A percentile compares a stretch with the other conserved stretches of the same genome.
phyloP scores from a whole-genome alignment of 2,797 vertebrate species.

The Coendou prehensilis region DNA sequence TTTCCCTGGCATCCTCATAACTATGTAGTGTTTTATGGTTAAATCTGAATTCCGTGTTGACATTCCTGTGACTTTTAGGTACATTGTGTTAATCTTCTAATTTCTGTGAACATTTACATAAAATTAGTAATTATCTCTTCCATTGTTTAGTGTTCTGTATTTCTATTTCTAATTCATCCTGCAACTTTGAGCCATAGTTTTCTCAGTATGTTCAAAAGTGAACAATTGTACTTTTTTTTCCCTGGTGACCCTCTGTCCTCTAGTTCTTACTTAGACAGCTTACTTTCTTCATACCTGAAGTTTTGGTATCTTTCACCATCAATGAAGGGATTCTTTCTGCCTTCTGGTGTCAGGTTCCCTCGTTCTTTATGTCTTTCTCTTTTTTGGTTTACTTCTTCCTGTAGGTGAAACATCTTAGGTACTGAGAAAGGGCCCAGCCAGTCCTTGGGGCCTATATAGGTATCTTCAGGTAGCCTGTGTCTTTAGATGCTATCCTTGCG shows the following conservation, averaged over 20 bases:
- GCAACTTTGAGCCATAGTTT: slow-evolving; percentile 9
- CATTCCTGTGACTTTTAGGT: background rate
- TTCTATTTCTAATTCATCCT: background rate
- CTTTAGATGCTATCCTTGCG: background rate
- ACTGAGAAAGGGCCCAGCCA: background rate
- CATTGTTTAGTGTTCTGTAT: background rate
- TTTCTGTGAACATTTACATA: background rate
- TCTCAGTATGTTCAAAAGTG: background rate
- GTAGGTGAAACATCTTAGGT: background rate
- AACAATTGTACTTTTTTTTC: background rate
- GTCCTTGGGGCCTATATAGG: background rate
- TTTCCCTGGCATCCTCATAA: background rate
- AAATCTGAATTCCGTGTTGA: background rate
- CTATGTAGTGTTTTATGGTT: background rate
- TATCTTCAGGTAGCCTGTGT: background rate
- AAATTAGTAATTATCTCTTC: slow-evolving; percentile 49
- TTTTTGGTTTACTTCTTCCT: background rate
- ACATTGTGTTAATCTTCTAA: background rate
- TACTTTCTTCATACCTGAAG: background rate
- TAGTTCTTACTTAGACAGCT: background rate
- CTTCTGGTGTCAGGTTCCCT: background rate
- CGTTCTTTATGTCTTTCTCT: background rate
- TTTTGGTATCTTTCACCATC: background rate
- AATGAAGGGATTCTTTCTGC: background rate
- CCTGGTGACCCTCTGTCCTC: background rate